Evolutionary conservation across 1,140 invertebrate genomes (phyloP).

Genomic region (Maniola jurtina): DNA sequence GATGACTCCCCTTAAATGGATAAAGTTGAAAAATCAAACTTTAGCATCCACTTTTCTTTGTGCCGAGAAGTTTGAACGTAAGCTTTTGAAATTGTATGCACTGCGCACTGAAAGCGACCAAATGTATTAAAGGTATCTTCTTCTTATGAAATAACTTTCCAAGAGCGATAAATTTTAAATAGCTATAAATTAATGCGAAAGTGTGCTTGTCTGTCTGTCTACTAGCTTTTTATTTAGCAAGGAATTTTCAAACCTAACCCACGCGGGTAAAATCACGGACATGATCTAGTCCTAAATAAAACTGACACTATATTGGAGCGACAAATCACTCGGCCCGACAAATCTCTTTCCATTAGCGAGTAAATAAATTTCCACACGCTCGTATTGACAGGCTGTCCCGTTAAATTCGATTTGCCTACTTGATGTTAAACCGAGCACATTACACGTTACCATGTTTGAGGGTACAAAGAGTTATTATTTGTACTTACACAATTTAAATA

Average conservation of each 20-base stretch:
- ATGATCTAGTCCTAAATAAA: constrained; percentile 9
- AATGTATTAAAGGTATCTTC: neutral
- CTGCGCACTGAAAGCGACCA: neutral
- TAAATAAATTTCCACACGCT: constrained; percentile 21
- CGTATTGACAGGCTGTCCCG: constrained; percentile 21
- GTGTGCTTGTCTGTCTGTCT: too few species aligned
- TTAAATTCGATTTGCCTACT: neutral
- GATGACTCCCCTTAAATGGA: constrained; percentile 55
- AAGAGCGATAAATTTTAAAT: too few species aligned
- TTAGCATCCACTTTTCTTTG: constrained; percentile 51
- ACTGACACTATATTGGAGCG: constrained; percentile 17
- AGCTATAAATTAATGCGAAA: too few species aligned
- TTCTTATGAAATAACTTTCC: constrained; percentile 3
- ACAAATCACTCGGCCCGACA: constrained; percentile 17
- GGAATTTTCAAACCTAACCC: too few species aligned
- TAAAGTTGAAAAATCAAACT: constrained; percentile 46
- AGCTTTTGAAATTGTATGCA: constrained; percentile 57
- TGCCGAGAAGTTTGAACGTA: constrained; percentile 61
- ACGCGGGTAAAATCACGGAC: neutral
- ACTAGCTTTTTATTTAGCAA: too few species aligned
- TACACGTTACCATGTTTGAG: too few species aligned
- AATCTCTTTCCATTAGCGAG: constrained; percentile 26
- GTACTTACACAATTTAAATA: too few species aligned
- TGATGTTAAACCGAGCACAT: neutral
- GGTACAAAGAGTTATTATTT: too few species aligned